Evolutionary conservation across 2,888 invertebrate genomes (phyloP).

Genomic region (Acanthopleura granulata): DNA sequence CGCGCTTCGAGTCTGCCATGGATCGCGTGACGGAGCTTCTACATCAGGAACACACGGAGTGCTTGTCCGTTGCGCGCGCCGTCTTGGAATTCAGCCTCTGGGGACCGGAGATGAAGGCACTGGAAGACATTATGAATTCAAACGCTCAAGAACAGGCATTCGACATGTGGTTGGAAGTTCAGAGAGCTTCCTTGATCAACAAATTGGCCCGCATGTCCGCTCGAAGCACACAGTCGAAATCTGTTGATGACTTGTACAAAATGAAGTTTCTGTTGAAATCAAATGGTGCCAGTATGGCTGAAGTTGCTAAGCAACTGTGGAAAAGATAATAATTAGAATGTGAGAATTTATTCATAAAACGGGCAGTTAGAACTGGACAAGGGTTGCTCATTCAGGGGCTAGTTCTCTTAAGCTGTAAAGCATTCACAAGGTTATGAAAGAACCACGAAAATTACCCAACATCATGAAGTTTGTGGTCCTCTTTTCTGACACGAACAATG

Average conservation of each 20-base stretch:
- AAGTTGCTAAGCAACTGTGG: constrained; percentile 27
- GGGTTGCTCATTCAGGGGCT: too few relatives aligned
- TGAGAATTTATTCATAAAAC: too few relatives aligned
- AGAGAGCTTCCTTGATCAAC: constrained; percentile 47
- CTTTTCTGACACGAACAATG: too few relatives aligned
- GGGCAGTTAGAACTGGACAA: too few relatives aligned
- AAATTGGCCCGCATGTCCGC: constrained; percentile 44
- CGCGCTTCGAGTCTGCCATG: constrained; percentile 34
- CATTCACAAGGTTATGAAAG: too few relatives aligned
- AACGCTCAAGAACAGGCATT: constrained; percentile 16
- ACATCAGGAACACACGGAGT: constrained; percentile 47
- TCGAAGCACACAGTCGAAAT: constrained; percentile 24
- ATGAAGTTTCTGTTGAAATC: constrained; percentile 61
- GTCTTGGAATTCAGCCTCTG: constrained; percentile 57
- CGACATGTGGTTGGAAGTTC: constrained; percentile 53
- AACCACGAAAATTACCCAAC: too few relatives aligned
- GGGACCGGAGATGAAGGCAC: constrained; percentile 44
- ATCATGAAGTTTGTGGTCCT: too few relatives aligned
- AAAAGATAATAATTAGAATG: constrained; percentile 12
- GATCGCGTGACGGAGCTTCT: constrained; percentile 46
- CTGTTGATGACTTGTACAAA: constrained; percentile 54
- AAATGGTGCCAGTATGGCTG: constrained; percentile 52
- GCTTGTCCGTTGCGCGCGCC: constrained; percentile 52
- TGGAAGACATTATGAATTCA: constrained; percentile 23
- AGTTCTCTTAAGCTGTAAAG: too few relatives aligned